phyloP scores from a whole-genome alignment of 2,113 vertebrate species.

The Forbesichthys papilliferus region DNA sequence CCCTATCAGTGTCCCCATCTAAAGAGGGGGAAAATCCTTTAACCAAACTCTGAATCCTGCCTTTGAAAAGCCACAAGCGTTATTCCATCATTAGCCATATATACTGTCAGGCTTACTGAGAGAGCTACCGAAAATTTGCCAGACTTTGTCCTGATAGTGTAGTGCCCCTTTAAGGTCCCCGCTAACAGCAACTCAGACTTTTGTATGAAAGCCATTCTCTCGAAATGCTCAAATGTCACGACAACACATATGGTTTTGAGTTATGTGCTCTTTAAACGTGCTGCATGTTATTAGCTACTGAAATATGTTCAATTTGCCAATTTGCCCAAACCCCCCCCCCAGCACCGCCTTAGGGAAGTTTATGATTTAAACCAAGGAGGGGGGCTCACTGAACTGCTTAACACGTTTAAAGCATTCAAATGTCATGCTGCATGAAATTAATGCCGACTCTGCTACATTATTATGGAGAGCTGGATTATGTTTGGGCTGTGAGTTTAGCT shows the following conservation, averaged over 20 bases:
- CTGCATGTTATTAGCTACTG: slow-evolving; percentile 40
- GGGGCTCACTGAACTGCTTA: slow-evolving; percentile 27
- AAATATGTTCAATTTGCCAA: slow-evolving; percentile 61
- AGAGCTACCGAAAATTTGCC: slow-evolving; percentile 61
- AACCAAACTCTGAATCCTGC: slow-evolving; percentile 56
- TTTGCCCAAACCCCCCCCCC: not conserved
- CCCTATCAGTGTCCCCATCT: slow-evolving; percentile 59
- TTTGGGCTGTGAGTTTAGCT: slow-evolving; percentile 7
- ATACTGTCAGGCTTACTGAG: slow-evolving; percentile 48
- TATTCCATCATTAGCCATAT: slow-evolving; percentile 48
- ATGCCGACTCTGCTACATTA: slow-evolving; percentile 31
- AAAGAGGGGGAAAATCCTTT: slow-evolving; percentile 51
- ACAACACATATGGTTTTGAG: slow-evolving; percentile 49
- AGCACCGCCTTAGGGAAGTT: slow-evolving; percentile 27
- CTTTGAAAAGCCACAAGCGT: slow-evolving; percentile 56
- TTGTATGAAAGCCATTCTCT: slow-evolving; percentile 44
- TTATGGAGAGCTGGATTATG: slow-evolving; percentile 36
- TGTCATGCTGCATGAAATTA: slow-evolving; percentile 50
- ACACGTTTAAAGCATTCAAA: slow-evolving; percentile 35
- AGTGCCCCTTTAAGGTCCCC: slow-evolving; percentile 32
- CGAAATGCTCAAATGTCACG: slow-evolving; percentile 53
- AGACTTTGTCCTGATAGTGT: slow-evolving; percentile 26
- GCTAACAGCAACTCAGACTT: slow-evolving; percentile 40
- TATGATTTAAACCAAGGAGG: slow-evolving; percentile 48
- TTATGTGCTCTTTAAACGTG: slow-evolving; percentile 31